Conservation (phyloP, 2,113 vertebrate genomes). For the Chionis minor region DNA sequence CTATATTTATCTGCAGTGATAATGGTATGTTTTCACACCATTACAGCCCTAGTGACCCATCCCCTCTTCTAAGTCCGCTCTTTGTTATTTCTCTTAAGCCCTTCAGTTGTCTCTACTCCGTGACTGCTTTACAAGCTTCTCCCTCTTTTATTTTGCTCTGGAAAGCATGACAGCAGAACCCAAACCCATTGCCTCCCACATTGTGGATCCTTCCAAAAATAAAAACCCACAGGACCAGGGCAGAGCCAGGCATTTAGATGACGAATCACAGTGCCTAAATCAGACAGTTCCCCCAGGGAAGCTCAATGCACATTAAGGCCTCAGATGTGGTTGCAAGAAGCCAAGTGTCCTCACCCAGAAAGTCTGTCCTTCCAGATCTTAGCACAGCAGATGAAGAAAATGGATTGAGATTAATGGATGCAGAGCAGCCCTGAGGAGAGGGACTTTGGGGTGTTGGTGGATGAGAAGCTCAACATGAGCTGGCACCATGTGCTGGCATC, state of each 20-base stretch:
- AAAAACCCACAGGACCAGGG: background rate
- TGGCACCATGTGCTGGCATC: no score
- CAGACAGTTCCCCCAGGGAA: background rate
- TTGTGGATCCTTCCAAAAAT: background rate
- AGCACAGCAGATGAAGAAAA: background rate
- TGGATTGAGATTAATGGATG: no score
- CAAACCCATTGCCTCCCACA: background rate
- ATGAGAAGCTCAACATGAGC: no score
- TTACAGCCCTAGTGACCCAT: background rate
- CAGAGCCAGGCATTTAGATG: background rate
- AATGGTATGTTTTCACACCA: background rate
- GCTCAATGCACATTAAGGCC: background rate
- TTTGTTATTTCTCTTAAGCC: background rate
- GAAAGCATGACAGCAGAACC: background rate
- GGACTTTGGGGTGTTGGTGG: no score
- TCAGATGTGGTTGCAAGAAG: background rate
- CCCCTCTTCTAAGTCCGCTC: background rate
- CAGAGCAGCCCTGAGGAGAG: no score
- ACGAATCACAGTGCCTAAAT: background rate
- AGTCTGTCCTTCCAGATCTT: background rate
- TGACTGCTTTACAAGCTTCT: background rate
- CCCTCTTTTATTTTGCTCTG: background rate
- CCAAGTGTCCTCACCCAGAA: background rate
- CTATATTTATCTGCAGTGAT: background rate
- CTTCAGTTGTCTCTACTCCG: accelerated